Percentiles rank a stretch among this genome's conserved stretches.
These are phyloP conservation scores for Lepus townsendii DNA, from an alignment of 2,797 vertebrate genomes.

Conservation along the genomic window DNA sequence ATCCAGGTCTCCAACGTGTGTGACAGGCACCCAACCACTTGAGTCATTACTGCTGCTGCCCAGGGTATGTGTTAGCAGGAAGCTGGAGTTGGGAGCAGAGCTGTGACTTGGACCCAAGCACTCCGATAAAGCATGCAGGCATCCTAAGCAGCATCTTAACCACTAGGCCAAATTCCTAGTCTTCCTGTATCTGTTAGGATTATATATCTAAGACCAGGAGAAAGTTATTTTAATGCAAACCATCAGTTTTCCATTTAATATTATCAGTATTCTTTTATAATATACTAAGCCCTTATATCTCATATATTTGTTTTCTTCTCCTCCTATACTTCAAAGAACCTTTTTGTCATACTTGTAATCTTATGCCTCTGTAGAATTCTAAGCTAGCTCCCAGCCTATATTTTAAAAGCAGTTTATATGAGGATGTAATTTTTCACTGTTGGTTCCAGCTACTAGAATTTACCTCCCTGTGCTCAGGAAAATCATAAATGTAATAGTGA, in stretches of 20 bases:
- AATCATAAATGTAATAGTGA: background rate
- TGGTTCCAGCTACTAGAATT: background rate
- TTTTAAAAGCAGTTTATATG: constrained; percentile 3
- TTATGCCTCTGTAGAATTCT: background rate
- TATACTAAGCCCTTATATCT: background rate
- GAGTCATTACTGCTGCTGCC: no score
- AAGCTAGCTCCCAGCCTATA: background rate
- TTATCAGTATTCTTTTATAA: background rate
- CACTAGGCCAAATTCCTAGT: no score
- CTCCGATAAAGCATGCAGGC: no score
- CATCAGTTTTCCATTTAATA: background rate
- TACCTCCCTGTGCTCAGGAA: background rate
- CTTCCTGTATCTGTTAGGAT: background rate
- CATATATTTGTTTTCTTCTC: background rate
- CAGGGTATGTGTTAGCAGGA: no score
- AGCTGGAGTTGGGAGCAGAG: no score
- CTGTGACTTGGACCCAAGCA: no score
- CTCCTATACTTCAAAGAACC: background rate
- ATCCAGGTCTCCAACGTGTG: no score
- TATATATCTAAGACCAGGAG: constrained; percentile 4
- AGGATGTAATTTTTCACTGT: background rate
- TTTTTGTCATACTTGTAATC: background rate
- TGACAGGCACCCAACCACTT: no score
- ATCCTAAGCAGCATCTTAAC: no score
- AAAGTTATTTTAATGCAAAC: background rate